Conservation (phyloP, 2,113 vertebrate species). For the Lycocorax pyrrhopterus region DNA sequence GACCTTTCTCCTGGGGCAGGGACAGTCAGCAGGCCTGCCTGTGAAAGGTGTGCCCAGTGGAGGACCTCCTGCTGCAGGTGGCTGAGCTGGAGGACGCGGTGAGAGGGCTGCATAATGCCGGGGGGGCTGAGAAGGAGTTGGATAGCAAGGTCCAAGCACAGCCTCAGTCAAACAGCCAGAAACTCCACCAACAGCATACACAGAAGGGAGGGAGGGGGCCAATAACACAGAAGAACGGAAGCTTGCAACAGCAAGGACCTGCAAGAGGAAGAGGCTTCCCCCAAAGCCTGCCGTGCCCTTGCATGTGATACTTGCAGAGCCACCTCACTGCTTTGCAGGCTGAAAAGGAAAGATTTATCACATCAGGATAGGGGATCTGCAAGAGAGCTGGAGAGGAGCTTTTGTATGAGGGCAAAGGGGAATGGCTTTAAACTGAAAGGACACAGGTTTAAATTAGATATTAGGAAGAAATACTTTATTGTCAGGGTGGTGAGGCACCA, state of each 20-base stretch:
- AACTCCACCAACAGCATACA: neutral
- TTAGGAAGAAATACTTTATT: neutral
- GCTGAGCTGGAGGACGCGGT: neutral
- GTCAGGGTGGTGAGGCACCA: neutral
- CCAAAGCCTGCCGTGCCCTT: neutral
- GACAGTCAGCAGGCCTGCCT: neutral
- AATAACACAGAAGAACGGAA: neutral
- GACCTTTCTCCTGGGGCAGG: too few species aligned
- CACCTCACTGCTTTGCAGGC: neutral
- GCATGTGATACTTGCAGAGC: too few species aligned
- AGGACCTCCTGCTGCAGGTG: neutral
- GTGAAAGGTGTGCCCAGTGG: rapidly evolving
- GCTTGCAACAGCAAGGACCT: neutral
- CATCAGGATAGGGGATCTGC: neutral
- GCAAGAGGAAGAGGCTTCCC: neutral
- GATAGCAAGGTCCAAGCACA: neutral
- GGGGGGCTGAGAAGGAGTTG: neutral
- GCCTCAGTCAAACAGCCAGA: neutral
- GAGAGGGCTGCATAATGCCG: neutral
- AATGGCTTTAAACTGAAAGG: neutral
- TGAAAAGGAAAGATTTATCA: neutral
- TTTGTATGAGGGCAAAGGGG: neutral
- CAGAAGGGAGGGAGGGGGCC: neutral
- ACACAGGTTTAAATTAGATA: neutral
- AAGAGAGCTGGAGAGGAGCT: neutral